These are phyloP conservation scores for Athrips mouffetella DNA, from an alignment of 2,888 invertebrate genomes.

Conservation along the genomic window DNA sequence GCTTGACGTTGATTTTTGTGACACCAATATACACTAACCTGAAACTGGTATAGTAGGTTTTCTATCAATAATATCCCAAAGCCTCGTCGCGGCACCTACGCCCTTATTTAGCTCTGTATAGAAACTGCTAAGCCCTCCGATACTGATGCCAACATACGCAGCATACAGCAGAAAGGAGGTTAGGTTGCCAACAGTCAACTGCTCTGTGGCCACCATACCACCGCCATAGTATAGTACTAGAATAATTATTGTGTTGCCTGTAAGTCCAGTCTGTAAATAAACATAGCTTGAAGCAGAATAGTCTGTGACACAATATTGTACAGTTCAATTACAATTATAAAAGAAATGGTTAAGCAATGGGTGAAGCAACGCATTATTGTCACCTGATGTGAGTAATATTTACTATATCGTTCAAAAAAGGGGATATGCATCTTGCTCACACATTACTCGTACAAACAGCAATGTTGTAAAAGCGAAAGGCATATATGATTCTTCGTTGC, in stretches of 20 bases:
- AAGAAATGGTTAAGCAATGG: too few species aligned
- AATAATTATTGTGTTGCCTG: conserved; percentile 93
- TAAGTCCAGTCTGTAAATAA: conserved; percentile 85
- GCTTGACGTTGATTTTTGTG: too few species aligned
- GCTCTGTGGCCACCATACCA: conserved; percentile 88
- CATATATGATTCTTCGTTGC: too few species aligned
- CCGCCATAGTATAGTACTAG: conserved; percentile 96
- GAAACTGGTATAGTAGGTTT: conserved; percentile 85
- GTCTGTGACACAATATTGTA: too few species aligned
- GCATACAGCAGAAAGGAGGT: conserved; percentile 97
- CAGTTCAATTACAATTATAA: too few species aligned
- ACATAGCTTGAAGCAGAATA: too few species aligned
- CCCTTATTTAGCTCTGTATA: conserved; percentile 97
- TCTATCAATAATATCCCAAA: conserved; percentile 94
- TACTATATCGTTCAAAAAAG: too few species aligned
- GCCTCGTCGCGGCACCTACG: conserved; percentile 91
- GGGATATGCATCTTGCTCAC: too few species aligned
- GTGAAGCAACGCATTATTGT: too few species aligned
- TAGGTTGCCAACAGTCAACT: conserved; percentile 90
- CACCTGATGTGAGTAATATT: too few species aligned
- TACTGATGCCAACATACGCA: conserved; percentile 93
- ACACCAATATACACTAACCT: conserved; percentile 65
- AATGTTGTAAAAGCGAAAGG: too few species aligned
- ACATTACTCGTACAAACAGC: too few species aligned
- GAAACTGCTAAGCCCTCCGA: conserved; percentile 93